Evolutionary conservation across 2,888 invertebrate genomes (phyloP).

Genomic region (Ichneumon xanthorius): DNA sequence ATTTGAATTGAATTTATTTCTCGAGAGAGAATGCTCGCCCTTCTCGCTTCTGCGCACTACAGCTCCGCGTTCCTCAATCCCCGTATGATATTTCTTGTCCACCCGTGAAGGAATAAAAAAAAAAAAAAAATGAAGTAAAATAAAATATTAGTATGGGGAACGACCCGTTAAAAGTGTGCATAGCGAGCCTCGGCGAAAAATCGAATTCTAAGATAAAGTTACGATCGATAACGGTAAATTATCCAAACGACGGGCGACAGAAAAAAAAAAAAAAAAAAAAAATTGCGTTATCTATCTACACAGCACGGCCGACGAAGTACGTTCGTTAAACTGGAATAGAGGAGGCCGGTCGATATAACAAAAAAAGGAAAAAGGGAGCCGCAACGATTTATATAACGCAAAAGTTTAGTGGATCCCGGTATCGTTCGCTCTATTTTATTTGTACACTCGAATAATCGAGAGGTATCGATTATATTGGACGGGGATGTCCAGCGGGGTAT

Average conservation of each 20-base stretch:
- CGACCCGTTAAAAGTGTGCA: neutral
- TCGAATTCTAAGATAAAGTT: neutral
- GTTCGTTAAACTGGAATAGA: slow-evolving; percentile 4
- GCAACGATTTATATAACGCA: slow-evolving; percentile 1
- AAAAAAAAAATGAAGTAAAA: no score
- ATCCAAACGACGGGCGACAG: neutral
- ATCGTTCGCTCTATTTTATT: slow-evolving; percentile 37
- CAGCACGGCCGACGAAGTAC: neutral
- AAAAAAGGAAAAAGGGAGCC: neutral
- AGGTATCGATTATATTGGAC: slow-evolving; percentile 50
- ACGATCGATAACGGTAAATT: slow-evolving; percentile 7
- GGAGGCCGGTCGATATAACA: neutral
- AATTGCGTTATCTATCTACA: neutral
- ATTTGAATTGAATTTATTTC: slow-evolving; percentile 66
- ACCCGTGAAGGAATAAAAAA: neutral
- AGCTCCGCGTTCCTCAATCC: neutral
- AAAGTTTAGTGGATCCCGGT: slow-evolving; percentile 1
- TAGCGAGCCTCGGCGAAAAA: neutral
- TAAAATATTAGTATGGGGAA: neutral
- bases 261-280: neutral
- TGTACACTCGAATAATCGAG: slow-evolving; percentile 42
- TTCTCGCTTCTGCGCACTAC: slow-evolving; percentile 7
- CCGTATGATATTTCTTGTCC: neutral
- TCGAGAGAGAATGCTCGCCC: slow-evolving; percentile 43
- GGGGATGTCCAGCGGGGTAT: slow-evolving; percentile 1